Evolutionary conservation across 2,797 vertebrate genomes (phyloP).

Genomic region (Chiroxiphia lanceolata): DNA sequence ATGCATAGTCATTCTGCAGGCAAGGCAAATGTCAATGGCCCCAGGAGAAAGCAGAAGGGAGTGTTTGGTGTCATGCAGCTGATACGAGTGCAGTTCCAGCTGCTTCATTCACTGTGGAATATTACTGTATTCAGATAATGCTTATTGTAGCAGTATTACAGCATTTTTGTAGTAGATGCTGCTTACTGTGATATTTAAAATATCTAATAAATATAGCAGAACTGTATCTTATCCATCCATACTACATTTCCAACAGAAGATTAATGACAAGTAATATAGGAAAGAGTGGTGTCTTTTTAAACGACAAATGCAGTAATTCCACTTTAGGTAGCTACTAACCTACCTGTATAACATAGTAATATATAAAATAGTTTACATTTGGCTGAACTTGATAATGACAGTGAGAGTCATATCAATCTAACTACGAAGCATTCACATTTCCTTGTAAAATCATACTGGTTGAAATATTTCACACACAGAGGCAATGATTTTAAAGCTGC

Average conservation of each 20-base stretch:
- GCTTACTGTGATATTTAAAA: not conserved
- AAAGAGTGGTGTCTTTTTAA: not conserved
- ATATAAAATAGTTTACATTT: not conserved
- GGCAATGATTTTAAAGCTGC: not conserved
- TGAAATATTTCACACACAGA: not conserved
- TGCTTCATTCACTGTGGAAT: not conserved
- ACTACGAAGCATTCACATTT: not conserved
- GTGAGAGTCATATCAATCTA: not conserved
- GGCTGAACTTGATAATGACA: not conserved
- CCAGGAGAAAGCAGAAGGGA: not conserved
- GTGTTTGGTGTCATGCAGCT: not conserved
- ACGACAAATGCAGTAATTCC: not conserved
- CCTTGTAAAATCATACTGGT: not conserved
- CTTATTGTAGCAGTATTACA: not conserved
- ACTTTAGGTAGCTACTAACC: not conserved
- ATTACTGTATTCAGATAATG: not conserved
- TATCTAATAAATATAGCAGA: not conserved
- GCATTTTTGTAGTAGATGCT: not conserved
- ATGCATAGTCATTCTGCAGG: constrained; percentile 34
- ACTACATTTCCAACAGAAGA: not conserved
- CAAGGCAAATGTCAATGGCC: not conserved
- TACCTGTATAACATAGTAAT: not conserved
- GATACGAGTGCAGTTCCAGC: not conserved
- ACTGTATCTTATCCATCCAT: not conserved
- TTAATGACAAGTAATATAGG: not conserved